Evolutionary conservation across 2,797 vertebrate species (phyloP), one percentile per base, ranked within the genome.

Genomic region (Channa striata): DNA sequence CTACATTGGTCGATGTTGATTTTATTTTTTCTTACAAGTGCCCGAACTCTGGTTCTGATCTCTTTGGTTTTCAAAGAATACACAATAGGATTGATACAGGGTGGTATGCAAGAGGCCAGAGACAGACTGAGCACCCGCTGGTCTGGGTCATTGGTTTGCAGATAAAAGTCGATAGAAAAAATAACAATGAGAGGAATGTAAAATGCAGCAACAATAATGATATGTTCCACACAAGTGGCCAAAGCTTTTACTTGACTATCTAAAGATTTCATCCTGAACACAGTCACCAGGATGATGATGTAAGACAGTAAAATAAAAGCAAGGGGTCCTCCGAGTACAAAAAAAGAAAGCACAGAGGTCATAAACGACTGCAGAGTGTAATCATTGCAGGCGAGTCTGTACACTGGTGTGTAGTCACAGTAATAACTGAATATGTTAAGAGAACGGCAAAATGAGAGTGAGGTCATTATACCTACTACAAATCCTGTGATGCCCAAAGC

Each of bases 321-420:
- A 5, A 93, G 77, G 0, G 92, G 91, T 11, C 7, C 48, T 5
- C 43, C 9, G 0, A 86, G 23, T 0, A 61, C 6, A 2, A 86
- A 0, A 2, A 90, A 0, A 11, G 59, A 69, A 0, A 80, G 5
- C 0, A 43, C 8, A 3, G 80, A 77, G 0, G 87, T 79, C 0
- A 33, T 11, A 9, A 51, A 62, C 90, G 86, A 93, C 4, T 93
- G 91, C 61, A 86, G 0, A 0, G 83, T 44, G 51, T 72, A 52
- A 50, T 93, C 83, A 6, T 90, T 91, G 60, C 93, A 94, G 12
- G 93, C 82, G 0, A 93, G 82, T 63, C 87, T 72, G 34, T 91
- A 92, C 68, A 93, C 89, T 17, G 91, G 91, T 0, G 88, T 82
- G 34, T 87, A 93, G 65, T 93, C 92, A 62, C 93, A 94, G 68